Evolutionary conservation across 2,888 invertebrate genomes (phyloP).

Genomic region (Chamaedrilus cognettii): DNA sequence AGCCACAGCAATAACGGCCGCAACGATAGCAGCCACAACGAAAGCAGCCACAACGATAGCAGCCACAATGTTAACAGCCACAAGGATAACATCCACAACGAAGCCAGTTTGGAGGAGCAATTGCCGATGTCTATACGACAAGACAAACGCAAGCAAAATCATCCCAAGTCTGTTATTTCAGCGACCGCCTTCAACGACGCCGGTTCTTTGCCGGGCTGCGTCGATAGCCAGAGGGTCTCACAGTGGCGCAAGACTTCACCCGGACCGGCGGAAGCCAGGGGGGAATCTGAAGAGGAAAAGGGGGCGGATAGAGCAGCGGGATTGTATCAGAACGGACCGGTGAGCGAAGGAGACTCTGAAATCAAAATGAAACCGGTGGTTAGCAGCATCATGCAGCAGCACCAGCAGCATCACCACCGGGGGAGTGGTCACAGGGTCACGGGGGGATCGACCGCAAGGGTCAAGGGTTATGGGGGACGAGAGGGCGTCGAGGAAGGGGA

Average conservation of each 20-base stretch:
- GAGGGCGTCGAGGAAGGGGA: slow-evolving; percentile 3
- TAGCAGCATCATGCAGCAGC: no score
- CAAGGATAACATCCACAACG: not conserved
- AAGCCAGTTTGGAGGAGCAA: not conserved
- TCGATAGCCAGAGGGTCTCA: slow-evolving; percentile 12
- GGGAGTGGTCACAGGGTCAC: no score
- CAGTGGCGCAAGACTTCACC: no score
- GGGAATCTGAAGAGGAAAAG: not conserved
- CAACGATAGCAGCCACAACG: no score
- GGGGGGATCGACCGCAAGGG: no score
- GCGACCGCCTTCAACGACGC: slow-evolving; percentile 1
- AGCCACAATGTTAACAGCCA: not conserved
- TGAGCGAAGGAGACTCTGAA: not conserved
- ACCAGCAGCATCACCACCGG: no score
- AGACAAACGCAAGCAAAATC: slow-evolving; percentile 21
- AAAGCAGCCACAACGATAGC: not conserved
- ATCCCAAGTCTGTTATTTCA: slow-evolving; percentile 10
- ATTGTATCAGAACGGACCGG: slow-evolving; percentile 16
- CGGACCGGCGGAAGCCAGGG: no score
- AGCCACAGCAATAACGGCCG: no score
- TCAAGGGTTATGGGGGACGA: no score
- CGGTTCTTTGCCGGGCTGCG: no score
- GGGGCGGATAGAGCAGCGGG: slow-evolving; percentile 17
- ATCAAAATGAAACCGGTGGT: slow-evolving; percentile 18
- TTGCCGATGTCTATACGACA: no score